Evolutionary conservation across 2,113 vertebrate species (phyloP), one percentile per base, ranked within the genome.

Genomic region (Ailurus styani): DNA sequence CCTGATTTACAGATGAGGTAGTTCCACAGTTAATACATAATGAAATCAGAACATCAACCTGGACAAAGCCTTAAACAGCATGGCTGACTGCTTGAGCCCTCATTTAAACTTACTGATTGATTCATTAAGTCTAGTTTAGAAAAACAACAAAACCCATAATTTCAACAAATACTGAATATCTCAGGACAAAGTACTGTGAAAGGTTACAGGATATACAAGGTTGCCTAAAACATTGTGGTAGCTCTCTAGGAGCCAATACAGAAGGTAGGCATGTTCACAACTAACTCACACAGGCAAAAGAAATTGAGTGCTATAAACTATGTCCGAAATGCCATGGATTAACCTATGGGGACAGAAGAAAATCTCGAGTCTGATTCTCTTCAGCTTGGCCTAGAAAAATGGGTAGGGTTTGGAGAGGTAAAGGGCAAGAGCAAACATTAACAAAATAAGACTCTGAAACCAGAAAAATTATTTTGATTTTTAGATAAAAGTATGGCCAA

Each of bases 41-140:
- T 77, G 62, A 95, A 91, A 62, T 70, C 94, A 47, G 29, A 57
- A 91, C n/a, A 91, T 27, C 94, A 88, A 97, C 60, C 31, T 95
- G 37, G 50, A 84, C 0, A 88, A 45, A 85, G 37, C 29, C 40
- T 95, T 96, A 94, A 54, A 42, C 7, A 78, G 87, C 47, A 84
- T 45, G 25, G 12, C 17, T 75, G 31, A 93, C 45, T 89, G 14
- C 10, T 40, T 15, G 23, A 96, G 72, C 95, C 18, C 15, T 90
- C 40, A 94, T 92, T 95, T 94, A 93, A 97, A 85, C 40, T 92
- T 73, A 93, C 52, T 81, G 42, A 91, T 5, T 82, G 54, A 96
- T 87, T 89, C 25, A 5, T 84, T 78, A 90, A 92, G 25, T 90
- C 25, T 47, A 94, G 82, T 75, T 87, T 93, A 84, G 45, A 97